A percentile compares a stretch with the other conserved stretches of the same genome.
phyloP scores from a whole-genome alignment of 1,140 invertebrate genomes.

The Holotrichia oblita region DNA sequence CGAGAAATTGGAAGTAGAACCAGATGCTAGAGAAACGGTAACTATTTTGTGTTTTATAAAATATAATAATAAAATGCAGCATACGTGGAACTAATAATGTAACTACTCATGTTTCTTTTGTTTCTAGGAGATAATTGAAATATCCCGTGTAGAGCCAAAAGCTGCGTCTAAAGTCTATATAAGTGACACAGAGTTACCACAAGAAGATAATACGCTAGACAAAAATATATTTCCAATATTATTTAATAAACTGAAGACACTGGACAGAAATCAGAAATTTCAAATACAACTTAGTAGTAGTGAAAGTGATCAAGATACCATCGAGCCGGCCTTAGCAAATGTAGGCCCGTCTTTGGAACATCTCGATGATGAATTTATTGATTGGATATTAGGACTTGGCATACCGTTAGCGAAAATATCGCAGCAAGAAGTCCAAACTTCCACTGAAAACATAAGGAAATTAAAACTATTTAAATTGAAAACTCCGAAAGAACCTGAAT shows the following conservation, averaged over 20 bases:
- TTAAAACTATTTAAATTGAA: too few relatives aligned
- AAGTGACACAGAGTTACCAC: too few relatives aligned
- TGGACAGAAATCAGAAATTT: neutral
- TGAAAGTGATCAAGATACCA: neutral
- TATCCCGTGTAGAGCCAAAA: too few relatives aligned
- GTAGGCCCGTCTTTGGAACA: neutral
- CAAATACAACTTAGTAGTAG: neutral
- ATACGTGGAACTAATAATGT: too few relatives aligned
- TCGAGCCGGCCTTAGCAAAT: neutral
- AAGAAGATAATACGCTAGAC: neutral
- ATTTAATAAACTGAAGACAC: neutral
- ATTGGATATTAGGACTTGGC: neutral
- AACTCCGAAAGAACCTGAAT: too few relatives aligned
- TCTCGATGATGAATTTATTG: conserved; percentile 1
- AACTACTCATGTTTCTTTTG: too few relatives aligned
- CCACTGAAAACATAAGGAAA: too few relatives aligned
- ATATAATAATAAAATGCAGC: too few relatives aligned
- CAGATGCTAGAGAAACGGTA: neutral
- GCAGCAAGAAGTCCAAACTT: neutral
- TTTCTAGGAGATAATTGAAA: too few relatives aligned
- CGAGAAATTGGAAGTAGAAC: neutral
- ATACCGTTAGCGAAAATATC: neutral
- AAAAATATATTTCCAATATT: neutral
- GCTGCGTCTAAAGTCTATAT: too few relatives aligned
- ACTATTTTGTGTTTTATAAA: too few relatives aligned